These are phyloP conservation scores for Gymnocephalus cernua DNA, from an alignment of 2,113 vertebrate species.

Conservation along the genomic window DNA sequence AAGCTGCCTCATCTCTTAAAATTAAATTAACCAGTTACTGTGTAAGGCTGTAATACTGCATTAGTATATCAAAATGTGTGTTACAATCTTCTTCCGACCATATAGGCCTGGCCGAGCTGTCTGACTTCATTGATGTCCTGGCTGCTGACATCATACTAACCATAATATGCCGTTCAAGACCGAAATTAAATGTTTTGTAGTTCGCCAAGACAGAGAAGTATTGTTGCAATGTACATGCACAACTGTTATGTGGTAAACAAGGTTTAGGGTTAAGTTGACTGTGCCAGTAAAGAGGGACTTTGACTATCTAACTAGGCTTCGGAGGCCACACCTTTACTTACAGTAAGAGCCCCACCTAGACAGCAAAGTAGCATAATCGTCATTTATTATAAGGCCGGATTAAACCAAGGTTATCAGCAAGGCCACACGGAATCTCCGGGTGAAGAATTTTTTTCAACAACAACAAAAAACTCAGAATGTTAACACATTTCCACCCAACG, in stretches of 20 bases:
- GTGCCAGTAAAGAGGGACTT: conserved; percentile 31
- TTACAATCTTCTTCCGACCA: background rate
- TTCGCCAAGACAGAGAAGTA: background rate
- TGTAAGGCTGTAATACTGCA: background rate
- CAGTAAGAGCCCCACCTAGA: conserved; percentile 16
- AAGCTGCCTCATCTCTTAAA: conserved; percentile 34
- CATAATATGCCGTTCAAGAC: background rate
- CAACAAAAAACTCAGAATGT: too few species aligned
- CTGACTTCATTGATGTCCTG: background rate
- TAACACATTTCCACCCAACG: too few species aligned
- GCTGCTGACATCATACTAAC: background rate
- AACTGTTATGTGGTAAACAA: conserved; percentile 10
- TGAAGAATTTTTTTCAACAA: too few species aligned
- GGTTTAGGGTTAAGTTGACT: background rate
- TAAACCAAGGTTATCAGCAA: background rate
- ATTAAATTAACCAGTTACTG: background rate
- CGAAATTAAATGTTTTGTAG: background rate
- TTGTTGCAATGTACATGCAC: background rate
- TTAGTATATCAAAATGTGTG: background rate
- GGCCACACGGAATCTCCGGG: too few species aligned
- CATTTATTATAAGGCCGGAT: background rate
- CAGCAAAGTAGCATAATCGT: background rate
- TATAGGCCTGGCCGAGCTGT: background rate
- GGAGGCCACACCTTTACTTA: conserved; percentile 42
- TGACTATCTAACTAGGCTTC: background rate